A percentile compares a stretch with the other conserved stretches of the same genome.
These are phyloP conservation scores for Ornithoptera alexandrae DNA, from an alignment of 2,888 invertebrate species.

Conservation along the genomic window DNA sequence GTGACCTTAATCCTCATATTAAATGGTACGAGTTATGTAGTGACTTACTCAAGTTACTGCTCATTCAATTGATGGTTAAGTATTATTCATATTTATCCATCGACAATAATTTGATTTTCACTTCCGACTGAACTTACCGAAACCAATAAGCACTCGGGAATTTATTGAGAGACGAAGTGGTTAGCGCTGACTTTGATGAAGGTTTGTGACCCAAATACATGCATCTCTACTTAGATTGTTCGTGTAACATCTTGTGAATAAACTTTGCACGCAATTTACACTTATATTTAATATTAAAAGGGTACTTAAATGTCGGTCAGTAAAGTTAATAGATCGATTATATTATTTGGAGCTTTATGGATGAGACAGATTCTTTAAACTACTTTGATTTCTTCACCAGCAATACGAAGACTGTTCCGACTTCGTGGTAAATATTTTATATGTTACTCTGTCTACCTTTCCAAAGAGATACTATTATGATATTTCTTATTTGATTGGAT, in stretches of 20 bases:
- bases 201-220: conserved; percentile 20
- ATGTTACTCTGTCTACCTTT: too few relatives aligned
- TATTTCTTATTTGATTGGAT: too few relatives aligned
- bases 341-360: too few relatives aligned
- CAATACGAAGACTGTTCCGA: too few relatives aligned
- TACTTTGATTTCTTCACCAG: too few relatives aligned
- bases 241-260: background rate
- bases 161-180: conserved; percentile 11
- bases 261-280: background rate
- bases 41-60: background rate
- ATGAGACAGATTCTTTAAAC: too few relatives aligned
- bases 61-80: background rate
- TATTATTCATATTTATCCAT: background rate
- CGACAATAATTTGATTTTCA: conserved; percentile 11
- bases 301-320: background rate
- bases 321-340: too few relatives aligned
- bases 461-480: too few relatives aligned
- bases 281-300: background rate
- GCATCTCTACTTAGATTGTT: conserved; percentile 14
- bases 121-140: conserved; percentile 8
- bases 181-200: conserved; percentile 19
- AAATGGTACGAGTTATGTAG: too few relatives aligned
- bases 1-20: too few relatives aligned
- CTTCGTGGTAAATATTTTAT: too few relatives aligned
- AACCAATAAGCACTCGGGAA: conserved; percentile 5